Evolutionary conservation across 1,140 invertebrate genomes (phyloP).

Genomic region (Melipona quadrifasciata): DNA sequence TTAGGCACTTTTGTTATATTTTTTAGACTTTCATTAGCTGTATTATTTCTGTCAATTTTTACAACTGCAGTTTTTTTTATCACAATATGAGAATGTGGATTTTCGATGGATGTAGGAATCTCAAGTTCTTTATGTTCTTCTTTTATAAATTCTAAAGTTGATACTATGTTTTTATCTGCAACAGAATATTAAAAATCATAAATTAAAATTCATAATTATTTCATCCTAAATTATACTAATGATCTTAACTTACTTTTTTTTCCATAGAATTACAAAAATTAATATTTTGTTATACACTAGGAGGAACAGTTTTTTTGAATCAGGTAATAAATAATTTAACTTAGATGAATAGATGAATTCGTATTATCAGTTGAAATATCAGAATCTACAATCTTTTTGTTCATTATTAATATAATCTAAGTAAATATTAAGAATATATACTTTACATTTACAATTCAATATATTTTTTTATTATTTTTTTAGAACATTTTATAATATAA

Average conservation of each 20-base stretch:
- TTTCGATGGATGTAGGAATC: background rate
- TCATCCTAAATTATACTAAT: background rate
- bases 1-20: constrained; percentile 33
- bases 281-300: constrained; percentile 31
- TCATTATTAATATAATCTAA: constrained; percentile 43
- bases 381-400: background rate
- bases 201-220: background rate
- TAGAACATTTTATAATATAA: background rate
- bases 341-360: constrained; percentile 1
- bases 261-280: constrained; percentile 20
- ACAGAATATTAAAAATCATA: background rate
- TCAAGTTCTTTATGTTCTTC: background rate
- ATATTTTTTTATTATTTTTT: background rate
- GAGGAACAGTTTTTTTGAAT: constrained; percentile 9
- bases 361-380: background rate
- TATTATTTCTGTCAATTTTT: constrained; percentile 17
- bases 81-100: background rate
- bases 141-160: background rate
- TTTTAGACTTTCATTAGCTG: background rate
- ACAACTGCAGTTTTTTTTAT: background rate
- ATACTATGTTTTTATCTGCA: background rate
- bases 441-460: background rate
- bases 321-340: background rate
- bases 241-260: constrained; percentile 29
- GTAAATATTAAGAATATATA: background rate